Evolutionary conservation across 2,797 vertebrate species (phyloP).

Genomic region (Peromyscus attwateri): DNA sequence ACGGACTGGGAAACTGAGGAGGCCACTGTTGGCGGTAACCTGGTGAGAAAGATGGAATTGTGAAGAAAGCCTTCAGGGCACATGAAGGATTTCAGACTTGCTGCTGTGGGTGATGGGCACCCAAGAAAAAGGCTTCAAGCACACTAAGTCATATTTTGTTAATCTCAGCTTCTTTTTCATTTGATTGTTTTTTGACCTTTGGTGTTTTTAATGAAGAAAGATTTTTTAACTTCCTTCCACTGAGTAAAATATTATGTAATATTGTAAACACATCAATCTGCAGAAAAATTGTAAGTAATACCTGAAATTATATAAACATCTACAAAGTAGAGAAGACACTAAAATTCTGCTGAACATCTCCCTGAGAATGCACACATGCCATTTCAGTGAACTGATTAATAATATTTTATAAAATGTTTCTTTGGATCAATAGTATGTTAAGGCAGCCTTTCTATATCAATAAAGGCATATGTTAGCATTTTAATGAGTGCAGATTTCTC

Average conservation of each 20-base stretch:
- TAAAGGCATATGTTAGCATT: conserved; percentile 58
- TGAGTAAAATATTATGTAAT: conserved; percentile 13
- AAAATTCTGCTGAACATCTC: conserved; percentile 7
- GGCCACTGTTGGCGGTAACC: background rate
- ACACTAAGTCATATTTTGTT: background rate
- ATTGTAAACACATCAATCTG: conserved; percentile 32
- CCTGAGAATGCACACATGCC: background rate
- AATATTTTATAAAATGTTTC: conserved; percentile 56
- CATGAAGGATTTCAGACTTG: background rate
- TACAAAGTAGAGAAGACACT: background rate
- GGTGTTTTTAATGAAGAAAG: conserved; percentile 39
- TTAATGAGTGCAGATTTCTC: conserved; percentile 60
- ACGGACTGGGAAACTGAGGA: background rate
- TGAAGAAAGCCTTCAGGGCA: background rate
- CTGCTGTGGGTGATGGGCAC: background rate
- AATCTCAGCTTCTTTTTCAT: background rate
- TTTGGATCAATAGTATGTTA: conserved; percentile 51
- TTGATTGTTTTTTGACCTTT: conserved; percentile 12
- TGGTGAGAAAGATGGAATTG: background rate
- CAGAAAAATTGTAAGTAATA: conserved; percentile 35
- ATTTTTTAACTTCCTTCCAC: background rate
- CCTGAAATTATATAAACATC: conserved; percentile 25
- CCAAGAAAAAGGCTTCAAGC: background rate
- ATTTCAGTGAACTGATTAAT: conserved; percentile 45
- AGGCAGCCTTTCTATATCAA: conserved; percentile 62